Base-by-base conservation (phyloP, 2,113 vertebrate species). In the Macrotis lagotis region DNA sequence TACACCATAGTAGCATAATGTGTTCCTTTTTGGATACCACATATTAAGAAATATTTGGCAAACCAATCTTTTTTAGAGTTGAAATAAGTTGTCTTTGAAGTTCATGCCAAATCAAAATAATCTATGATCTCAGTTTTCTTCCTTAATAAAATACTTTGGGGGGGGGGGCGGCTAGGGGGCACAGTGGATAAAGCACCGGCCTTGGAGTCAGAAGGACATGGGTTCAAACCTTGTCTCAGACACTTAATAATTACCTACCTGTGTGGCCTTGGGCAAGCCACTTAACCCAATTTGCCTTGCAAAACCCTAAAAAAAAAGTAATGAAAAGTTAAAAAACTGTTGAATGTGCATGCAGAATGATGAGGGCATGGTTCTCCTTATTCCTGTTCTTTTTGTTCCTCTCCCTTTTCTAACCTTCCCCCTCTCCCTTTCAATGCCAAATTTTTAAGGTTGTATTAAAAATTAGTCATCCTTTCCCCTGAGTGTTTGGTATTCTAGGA, bases 311-410 rank as follows among this genome's bases (percentile, higher is more conserved):
- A n/a, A n/a, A n/a, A 89, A 25, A 25, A 31, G 26, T 94, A 90
- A 90, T 96, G 94, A 74, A 74, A 95, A 92, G 48, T 95, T 93
- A 94, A 88, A 48, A 44, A 48, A 59, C 90, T 93, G 83, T 55
- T 90, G 90, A 74, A 53, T 94, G 1, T 83, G n/a, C n/a, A 53
- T 90, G 31, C 25, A 44, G 24, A 66, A 90, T 37, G 48, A 26
- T 50, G 48, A 51, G 25, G 50, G 44, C 2, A 22, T 31, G 19
- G 25, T 90, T 50, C 89, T 53, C n/a, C 8, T 59, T 0, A 16
- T 44, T 49, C 37, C 10, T 50, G 11, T 93, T 83, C 59, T 66
- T 14, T n/a, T 66, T 4, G 22, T n/a, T 90, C 37, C 11, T 90
- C 8, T 93, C 47, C 50, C 48, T 83, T 44, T 19, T 83, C 28